These are phyloP conservation scores for Mustela lutreola DNA, from an alignment of 2,113 vertebrate genomes.

Conservation along the genomic window DNA sequence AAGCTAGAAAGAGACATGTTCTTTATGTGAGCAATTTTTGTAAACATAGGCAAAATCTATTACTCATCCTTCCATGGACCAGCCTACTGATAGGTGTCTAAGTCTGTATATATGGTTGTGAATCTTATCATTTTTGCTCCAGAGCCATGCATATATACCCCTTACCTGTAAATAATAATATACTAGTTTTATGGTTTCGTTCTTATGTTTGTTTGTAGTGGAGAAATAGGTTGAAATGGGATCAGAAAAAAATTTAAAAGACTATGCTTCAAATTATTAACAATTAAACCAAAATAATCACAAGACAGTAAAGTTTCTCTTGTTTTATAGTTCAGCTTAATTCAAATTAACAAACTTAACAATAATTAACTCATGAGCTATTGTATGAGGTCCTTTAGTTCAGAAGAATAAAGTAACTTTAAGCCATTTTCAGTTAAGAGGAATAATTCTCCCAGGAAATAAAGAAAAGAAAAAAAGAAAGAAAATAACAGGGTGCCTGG, in stretches of 20 bases:
- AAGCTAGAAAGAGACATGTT: neutral
- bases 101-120: neutral
- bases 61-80: rapidly evolving
- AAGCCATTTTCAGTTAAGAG: neutral
- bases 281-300: slow-evolving; percentile 31
- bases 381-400: neutral
- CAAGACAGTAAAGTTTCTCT: neutral
- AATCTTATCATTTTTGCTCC: neutral
- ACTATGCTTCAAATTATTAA: neutral
- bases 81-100: neutral
- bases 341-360: neutral
- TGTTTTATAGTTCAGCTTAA: neutral
- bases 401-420: neutral
- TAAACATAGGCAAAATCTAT: slow-evolving; percentile 59
- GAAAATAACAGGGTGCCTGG: too few species aligned
- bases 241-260: neutral
- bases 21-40: slow-evolving; percentile 34
- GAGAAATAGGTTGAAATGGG: neutral
- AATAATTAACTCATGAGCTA: neutral
- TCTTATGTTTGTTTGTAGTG: neutral
- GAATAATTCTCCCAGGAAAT: neutral
- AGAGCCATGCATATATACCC: neutral
- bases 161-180: neutral
- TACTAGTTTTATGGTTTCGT: neutral
- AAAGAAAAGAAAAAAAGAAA: neutral